phyloP scores from a whole-genome alignment of 2,797 vertebrate species.

The Pyrocephalus nanus region DNA sequence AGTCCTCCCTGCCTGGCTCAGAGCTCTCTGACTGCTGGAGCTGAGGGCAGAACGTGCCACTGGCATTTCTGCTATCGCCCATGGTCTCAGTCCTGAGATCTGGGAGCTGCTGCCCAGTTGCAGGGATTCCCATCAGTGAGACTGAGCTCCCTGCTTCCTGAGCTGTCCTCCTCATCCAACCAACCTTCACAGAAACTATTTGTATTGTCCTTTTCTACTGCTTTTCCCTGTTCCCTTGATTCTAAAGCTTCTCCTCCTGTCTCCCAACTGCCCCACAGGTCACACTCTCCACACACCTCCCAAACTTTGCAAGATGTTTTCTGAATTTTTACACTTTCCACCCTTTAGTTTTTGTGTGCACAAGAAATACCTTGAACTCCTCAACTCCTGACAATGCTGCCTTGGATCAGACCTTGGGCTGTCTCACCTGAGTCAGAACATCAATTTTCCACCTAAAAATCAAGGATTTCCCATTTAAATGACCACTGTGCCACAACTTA shows the following conservation, averaged over 20 bases:
- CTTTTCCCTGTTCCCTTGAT: neutral
- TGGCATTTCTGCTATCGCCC: neutral
- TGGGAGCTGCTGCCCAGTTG: too few species aligned
- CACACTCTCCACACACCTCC: neutral
- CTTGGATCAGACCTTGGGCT: neutral
- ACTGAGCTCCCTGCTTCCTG: neutral
- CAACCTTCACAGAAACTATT: neutral
- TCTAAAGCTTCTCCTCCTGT: neutral
- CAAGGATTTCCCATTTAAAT: neutral
- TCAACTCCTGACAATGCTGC: neutral
- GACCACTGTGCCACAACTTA: neutral
- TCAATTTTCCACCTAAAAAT: neutral
- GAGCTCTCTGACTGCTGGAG: neutral
- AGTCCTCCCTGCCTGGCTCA: neutral
- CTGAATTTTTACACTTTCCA: neutral
- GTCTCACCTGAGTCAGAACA: neutral
- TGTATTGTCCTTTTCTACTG: neutral
- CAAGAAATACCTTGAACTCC: neutral
- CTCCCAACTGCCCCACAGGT: neutral
- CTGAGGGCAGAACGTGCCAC: accelerated
- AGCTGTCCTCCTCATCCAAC: neutral
- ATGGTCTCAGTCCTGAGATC: accelerated
- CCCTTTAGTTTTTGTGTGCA: neutral
- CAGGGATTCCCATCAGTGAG: accelerated
- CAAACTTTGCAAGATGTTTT: neutral